Evolutionary conservation across 92 coral and sea anemone genomes (phyloP).

Genomic region (Porites cylindrica): DNA sequence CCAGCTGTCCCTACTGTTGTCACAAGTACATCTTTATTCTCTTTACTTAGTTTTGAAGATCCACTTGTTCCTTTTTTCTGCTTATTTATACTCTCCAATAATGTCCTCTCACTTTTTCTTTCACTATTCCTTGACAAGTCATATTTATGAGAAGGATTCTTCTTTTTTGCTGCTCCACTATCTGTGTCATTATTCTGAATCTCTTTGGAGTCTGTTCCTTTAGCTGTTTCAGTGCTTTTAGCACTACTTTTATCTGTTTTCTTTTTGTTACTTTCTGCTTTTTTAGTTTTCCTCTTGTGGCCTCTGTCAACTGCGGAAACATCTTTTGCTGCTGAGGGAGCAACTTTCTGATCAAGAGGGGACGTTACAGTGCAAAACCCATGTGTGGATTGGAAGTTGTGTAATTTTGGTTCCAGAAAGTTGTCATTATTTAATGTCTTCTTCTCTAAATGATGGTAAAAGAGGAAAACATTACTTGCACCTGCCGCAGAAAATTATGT

Average conservation of each 20-base stretch:
- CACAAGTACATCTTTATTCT: not conserved
- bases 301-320: not conserved
- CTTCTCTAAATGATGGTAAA: not conserved
- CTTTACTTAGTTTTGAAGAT: not conserved
- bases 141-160: not conserved
- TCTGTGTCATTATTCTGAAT: not conserved
- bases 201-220: not conserved
- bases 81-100: not conserved
- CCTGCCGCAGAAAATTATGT: not conserved
- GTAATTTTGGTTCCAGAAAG: not conserved
- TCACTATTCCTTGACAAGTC: not conserved
- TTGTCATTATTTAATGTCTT: not conserved
- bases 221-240: not conserved
- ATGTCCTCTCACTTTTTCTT: not conserved
- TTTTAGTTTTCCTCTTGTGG: constrained; percentile 11
- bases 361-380: constrained; percentile 11
- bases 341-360: constrained; percentile 20
- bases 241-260: constrained; percentile 17
- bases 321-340: not conserved
- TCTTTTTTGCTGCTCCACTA: not conserved
- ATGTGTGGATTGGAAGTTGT: not conserved
- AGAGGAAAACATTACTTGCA: not conserved
- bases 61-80: not conserved
- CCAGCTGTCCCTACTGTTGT: not conserved
- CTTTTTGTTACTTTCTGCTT: constrained; percentile 8